Evolutionary conservation across 1,140 invertebrate species (phyloP).

Genomic region (Aphelinus atriplicis): DNA sequence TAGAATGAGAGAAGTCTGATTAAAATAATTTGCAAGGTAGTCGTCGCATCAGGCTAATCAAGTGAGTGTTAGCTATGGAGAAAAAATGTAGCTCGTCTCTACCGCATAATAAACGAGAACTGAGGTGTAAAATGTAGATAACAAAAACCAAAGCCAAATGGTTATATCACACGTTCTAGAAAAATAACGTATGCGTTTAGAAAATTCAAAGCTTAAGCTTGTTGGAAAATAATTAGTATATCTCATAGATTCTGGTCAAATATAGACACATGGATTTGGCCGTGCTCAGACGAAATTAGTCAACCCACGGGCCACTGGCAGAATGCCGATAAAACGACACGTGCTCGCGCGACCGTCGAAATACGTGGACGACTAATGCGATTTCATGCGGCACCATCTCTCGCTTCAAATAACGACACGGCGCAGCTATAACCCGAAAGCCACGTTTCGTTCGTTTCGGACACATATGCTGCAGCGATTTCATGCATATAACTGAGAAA

Average conservation of each 20-base stretch:
- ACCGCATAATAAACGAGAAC: too few species aligned
- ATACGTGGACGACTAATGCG: constrained; percentile 47
- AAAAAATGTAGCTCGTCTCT: background rate
- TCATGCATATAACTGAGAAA: too few species aligned
- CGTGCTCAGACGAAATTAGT: constrained; percentile 53
- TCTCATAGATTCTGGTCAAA: constrained; percentile 60
- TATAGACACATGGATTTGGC: too few species aligned
- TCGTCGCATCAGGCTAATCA: too few species aligned
- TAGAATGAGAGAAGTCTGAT: too few species aligned
- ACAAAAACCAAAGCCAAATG: too few species aligned
- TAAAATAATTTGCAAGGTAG: too few species aligned
- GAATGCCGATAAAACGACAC: constrained; percentile 52
- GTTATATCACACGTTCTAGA: too few species aligned
- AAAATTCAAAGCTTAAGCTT: constrained; percentile 18
- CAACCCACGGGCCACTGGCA: constrained; percentile 39
- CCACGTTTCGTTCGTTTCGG: constrained; percentile 39
- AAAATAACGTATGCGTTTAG: too few species aligned
- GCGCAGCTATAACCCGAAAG: too few species aligned
- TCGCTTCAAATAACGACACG: background rate
- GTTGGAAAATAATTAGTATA: constrained; percentile 57
- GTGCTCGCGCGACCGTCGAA: constrained; percentile 42
- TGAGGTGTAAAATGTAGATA: too few species aligned
- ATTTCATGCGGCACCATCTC: constrained; percentile 52
- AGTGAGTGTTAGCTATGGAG: constrained; percentile 12
- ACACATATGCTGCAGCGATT: too few species aligned